Evolutionary conservation across 2,113 vertebrate species (phyloP).

Genomic region (Myodes glareolus): DNA sequence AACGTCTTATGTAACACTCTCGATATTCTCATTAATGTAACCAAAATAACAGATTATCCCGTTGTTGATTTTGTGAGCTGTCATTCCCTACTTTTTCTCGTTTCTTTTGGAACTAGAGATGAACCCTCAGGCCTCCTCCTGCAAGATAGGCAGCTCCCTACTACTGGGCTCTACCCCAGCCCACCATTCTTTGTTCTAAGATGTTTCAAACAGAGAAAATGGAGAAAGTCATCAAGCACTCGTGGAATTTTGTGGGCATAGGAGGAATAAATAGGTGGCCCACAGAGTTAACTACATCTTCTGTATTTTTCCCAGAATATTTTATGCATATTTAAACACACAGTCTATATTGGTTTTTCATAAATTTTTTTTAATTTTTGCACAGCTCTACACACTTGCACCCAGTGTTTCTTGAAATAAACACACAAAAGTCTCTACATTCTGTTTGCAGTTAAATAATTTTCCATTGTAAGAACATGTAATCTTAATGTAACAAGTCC

Average conservation of each 20-base stretch:
- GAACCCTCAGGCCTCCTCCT: not conserved
- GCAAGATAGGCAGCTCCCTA: not conserved
- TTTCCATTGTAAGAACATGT: not conserved
- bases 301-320: not conserved
- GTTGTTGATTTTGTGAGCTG: not conserved
- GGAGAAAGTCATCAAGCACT: not conserved
- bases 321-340: not conserved
- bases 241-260: not conserved
- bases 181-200: not conserved
- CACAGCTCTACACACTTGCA: not conserved
- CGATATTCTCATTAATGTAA: not conserved
- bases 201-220: conserved; percentile 30
- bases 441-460: not conserved
- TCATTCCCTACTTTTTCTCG: not conserved
- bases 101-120: not conserved
- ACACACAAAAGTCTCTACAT: not conserved
- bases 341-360: not conserved
- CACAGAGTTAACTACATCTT: not conserved
- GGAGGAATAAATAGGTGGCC: not conserved
- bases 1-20: not conserved
- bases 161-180: no score
- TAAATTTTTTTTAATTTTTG: not conserved
- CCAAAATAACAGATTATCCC: not conserved
- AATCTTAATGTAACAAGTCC: conserved; percentile 29
- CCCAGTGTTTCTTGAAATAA: not conserved